These are phyloP conservation scores for Chaenocephalus aceratus DNA, from an alignment of 2,113 vertebrate species.

Conservation along the genomic window DNA sequence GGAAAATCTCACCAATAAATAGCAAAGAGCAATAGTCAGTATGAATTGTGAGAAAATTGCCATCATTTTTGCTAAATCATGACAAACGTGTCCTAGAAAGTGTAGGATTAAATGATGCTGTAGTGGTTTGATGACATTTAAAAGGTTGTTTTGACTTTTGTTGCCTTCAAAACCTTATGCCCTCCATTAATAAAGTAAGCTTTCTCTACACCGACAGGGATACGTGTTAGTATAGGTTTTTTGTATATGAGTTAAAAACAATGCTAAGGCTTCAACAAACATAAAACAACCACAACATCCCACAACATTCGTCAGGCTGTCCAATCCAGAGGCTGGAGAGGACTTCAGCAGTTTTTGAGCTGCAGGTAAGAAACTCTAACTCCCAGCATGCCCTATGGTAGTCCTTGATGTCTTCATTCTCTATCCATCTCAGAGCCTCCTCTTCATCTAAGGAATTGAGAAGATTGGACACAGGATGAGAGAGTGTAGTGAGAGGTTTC, in stretches of 20 bases:
- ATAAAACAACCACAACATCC: neutral
- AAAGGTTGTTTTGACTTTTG: neutral
- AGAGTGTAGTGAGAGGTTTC: neutral
- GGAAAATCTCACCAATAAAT: constrained; percentile 8
- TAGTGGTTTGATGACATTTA: neutral
- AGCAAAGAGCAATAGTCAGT: no score
- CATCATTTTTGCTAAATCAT: no score
- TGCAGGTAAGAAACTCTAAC: constrained; percentile 92
- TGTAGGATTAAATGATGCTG: neutral
- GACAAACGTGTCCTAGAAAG: neutral
- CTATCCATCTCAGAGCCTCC: constrained; percentile 79
- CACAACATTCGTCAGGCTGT: constrained; percentile 24
- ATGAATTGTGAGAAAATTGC: neutral
- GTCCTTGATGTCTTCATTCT: constrained; percentile 79
- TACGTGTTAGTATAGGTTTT: neutral
- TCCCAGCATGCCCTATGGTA: constrained; percentile 90
- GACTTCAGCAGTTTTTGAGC: constrained; percentile 88
- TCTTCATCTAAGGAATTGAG: constrained; percentile 84
- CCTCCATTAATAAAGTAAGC: no score
- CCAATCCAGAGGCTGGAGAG: constrained; percentile 76
- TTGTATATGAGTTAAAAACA: neutral
- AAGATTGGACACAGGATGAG: neutral
- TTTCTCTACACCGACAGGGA: neutral
- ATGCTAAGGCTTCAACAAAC: neutral
- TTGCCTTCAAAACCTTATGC: neutral